Percentiles rank a stretch among this genome's conserved stretches.
Conservation (phyloP, 2,113 vertebrate genomes). For the Ibidorhyncha struthersii region DNA sequence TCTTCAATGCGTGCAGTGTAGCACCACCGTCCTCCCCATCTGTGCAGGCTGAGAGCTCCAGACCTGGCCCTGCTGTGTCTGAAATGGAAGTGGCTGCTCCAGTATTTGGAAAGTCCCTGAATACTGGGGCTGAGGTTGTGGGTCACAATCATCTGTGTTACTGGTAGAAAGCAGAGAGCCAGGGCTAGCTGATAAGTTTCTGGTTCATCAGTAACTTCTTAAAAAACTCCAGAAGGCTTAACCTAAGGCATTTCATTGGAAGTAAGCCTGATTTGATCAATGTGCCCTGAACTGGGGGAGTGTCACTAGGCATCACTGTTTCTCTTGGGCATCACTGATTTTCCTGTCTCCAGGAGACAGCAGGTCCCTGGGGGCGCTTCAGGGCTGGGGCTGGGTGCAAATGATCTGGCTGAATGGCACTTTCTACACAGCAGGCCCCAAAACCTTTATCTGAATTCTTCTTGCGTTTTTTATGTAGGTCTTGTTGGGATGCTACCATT, state of each 20-base stretch:
- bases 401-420: not conserved
- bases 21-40: fast-evolving
- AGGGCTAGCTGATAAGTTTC: not conserved
- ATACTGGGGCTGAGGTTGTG: not conserved
- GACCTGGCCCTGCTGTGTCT: not conserved
- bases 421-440: not conserved
- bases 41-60: not conserved
- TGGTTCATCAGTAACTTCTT: not conserved
- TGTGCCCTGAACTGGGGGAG: not conserved
- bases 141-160: not conserved
- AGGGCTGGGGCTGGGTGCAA: not conserved
- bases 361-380: not conserved
- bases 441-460: not conserved
- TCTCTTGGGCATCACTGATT: not conserved
- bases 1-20: not conserved
- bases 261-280: not conserved
- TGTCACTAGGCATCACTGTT: not conserved
- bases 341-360: not conserved
- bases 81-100: not conserved
- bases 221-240: not conserved
- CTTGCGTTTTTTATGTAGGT: not conserved
- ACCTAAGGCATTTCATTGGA: not conserved
- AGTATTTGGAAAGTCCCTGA: not conserved
- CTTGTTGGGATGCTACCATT: not conserved
- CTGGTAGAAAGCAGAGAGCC: not conserved